A percentile compares a stretch with the other conserved stretches of the same genome.
Conservation (phyloP, 2,113 vertebrate genomes). For the Speoplatyrhinus poulsoni region DNA sequence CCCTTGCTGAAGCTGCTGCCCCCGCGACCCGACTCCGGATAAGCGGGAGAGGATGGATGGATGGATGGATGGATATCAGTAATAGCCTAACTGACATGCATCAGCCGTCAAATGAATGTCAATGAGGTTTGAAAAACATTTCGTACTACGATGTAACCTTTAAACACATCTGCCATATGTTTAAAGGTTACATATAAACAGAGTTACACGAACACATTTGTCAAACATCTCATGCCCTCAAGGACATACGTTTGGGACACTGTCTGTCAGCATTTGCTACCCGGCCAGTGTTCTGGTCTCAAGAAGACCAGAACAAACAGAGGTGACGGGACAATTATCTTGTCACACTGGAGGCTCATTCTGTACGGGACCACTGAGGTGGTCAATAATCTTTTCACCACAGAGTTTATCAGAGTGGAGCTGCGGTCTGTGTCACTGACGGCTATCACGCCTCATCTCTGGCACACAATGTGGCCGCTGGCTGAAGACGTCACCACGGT, state of each 20-base stretch:
- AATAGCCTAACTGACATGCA: too few relatives aligned
- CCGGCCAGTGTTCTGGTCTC: neutral
- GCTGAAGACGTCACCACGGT: neutral
- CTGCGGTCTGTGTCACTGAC: slow-evolving; percentile 81
- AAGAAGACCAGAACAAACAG: slow-evolving; percentile 62
- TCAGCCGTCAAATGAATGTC: neutral
- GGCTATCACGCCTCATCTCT: slow-evolving; percentile 76
- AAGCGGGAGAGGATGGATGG: too few relatives aligned
- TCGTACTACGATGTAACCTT: neutral
- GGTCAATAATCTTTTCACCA: slow-evolving; percentile 95
- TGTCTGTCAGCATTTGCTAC: neutral
- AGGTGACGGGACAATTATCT: slow-evolving; percentile 84
- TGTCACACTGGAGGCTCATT: slow-evolving; percentile 82
- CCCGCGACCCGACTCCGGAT: too few relatives aligned
- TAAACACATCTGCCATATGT: neutral
- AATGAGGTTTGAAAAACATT: neutral
- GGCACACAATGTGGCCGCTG: slow-evolving; percentile 1
- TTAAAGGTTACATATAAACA: too few relatives aligned
- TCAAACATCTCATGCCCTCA: neutral
- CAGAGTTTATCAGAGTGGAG: slow-evolving; percentile 88
- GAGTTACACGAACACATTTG: neutral
- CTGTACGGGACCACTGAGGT: slow-evolving; percentile 80
- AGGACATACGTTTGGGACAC: neutral
- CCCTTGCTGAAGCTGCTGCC: too few relatives aligned
- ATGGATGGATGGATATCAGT: too few relatives aligned